phyloP scores from a whole-genome alignment of 1,140 invertebrate species.

The Oncopodura yosiiana region DNA sequence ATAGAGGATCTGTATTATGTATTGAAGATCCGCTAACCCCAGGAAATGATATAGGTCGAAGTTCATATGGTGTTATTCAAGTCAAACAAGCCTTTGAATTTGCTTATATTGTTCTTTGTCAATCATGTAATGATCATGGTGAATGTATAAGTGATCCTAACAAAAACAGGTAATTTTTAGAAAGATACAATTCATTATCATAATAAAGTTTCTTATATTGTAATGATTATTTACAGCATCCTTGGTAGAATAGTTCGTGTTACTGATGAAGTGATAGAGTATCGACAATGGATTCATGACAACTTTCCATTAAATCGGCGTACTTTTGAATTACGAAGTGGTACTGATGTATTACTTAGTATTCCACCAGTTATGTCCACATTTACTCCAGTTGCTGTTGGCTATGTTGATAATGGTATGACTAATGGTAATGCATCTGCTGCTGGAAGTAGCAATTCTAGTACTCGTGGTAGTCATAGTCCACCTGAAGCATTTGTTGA shows the following conservation, averaged over 20 bases:
- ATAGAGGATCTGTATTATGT: slow-evolving; percentile 82
- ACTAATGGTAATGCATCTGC: slow-evolving; percentile 1
- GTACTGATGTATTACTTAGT: background rate
- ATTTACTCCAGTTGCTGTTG: background rate
- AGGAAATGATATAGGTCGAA: slow-evolving; percentile 91
- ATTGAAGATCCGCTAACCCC: slow-evolving; percentile 96
- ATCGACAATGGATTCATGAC: slow-evolving; percentile 51
- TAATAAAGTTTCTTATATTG: slow-evolving; percentile 12
- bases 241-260: slow-evolving; percentile 82
- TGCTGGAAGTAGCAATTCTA: slow-evolving; percentile 21
- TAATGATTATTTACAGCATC: slow-evolving; percentile 48
- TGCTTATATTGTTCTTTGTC: slow-evolving; percentile 74
- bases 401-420: background rate
- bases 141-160: slow-evolving; percentile 48
- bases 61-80: slow-evolving; percentile 80
- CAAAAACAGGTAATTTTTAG: slow-evolving; percentile 45
- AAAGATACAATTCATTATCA: no score
- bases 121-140: slow-evolving; percentile 62
- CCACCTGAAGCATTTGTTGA: slow-evolving; percentile 20
- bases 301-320: slow-evolving; percentile 15
- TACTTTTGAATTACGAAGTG: background rate
- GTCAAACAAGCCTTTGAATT: slow-evolving; percentile 93
- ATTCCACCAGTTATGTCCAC: background rate
- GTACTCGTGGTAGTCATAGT: slow-evolving; percentile 22
- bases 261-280: slow-evolving; percentile 86